phyloP scores from a whole-genome alignment of 2,888 invertebrate genomes.

The Frankliniella intonsa region DNA sequence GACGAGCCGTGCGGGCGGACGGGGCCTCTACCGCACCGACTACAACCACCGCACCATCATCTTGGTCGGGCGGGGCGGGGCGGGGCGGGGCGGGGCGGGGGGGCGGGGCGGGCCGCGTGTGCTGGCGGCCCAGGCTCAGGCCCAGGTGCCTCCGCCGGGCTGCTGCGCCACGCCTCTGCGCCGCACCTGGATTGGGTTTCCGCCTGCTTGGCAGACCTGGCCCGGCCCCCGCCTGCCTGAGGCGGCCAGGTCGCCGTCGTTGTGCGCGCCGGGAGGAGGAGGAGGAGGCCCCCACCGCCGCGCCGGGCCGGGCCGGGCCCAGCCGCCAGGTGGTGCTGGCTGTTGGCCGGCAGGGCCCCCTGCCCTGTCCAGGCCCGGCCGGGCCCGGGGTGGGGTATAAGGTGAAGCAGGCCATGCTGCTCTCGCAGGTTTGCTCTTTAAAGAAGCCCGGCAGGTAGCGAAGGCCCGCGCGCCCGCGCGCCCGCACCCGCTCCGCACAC shows the following conservation, averaged over 20 bases:
- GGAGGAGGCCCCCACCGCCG: not conserved
- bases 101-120: not conserved
- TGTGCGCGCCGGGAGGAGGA: not conserved
- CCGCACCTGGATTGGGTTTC: constrained; percentile 22
- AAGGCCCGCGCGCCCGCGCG: too few relatives aligned
- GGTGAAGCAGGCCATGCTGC: too few relatives aligned
- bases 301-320: too few relatives aligned
- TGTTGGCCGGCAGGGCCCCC: not conserved
- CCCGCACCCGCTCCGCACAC: too few relatives aligned
- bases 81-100: not conserved
- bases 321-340: too few relatives aligned
- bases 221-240: not conserved
- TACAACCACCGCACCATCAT: too few relatives aligned
- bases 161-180: not conserved
- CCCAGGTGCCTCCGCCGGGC: not conserved
- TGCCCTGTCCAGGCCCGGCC: not conserved
- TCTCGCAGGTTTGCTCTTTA: too few relatives aligned
- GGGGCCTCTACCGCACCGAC: too few relatives aligned
- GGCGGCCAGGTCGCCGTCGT: not conserved
- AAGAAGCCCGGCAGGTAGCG: too few relatives aligned
- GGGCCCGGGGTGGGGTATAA: not conserved
- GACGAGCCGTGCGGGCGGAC: not conserved
- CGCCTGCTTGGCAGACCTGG: not conserved
- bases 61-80: too few relatives aligned
- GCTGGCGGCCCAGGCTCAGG: not conserved